A percentile compares a stretch with the other conserved stretches of the same genome.
Evolutionary conservation across 2,113 vertebrate species (phyloP).

Genomic region (Lepus americanus): DNA sequence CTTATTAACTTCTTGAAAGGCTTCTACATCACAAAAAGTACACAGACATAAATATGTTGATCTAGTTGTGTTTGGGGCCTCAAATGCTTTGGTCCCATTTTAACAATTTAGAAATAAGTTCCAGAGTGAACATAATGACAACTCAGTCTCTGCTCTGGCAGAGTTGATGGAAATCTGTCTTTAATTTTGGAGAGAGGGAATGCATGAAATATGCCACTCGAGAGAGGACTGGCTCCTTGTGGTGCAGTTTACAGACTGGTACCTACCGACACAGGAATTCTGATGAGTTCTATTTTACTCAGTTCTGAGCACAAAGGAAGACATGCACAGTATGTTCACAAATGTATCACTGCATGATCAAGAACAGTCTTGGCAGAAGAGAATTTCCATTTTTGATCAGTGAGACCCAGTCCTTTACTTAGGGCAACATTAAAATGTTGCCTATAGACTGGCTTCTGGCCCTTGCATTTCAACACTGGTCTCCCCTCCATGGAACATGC

Average conservation of each 20-base stretch:
- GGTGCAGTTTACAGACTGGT: background rate
- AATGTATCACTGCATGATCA: background rate
- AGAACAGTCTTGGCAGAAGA: background rate
- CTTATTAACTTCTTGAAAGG: background rate
- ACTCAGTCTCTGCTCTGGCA: background rate
- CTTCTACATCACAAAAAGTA: background rate
- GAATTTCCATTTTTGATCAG: background rate
- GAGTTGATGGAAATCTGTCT: background rate
- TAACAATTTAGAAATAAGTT: background rate
- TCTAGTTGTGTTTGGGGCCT: background rate
- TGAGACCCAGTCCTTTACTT: background rate
- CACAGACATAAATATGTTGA: background rate
- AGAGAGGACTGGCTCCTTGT: background rate
- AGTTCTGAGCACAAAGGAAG: background rate
- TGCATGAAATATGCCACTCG: background rate
- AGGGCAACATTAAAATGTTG: background rate
- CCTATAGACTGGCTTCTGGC: background rate
- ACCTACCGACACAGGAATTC: background rate
- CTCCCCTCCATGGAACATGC: background rate
- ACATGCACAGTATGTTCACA: background rate
- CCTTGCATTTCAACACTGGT: background rate
- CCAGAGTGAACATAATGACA: background rate
- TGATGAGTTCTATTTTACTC: background rate
- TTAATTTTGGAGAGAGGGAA: background rate
- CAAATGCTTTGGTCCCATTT: background rate